Base-by-base conservation (phyloP, 2,888 invertebrate species). In the Prosopocoilus inquinatus region DNA sequence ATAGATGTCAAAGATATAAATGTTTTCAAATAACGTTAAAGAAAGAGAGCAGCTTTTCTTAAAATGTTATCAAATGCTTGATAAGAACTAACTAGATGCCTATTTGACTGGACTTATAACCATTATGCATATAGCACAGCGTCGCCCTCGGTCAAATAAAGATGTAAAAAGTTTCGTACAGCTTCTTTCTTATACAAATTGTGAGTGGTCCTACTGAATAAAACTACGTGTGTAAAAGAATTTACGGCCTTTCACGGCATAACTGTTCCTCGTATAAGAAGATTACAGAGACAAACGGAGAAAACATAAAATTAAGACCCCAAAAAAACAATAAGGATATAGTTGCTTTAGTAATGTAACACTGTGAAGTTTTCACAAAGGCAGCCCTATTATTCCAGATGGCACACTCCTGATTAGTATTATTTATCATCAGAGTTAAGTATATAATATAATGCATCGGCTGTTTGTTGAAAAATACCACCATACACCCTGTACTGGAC, bases 221-320 rank as follows among this genome's bases (percentile, higher is more conserved):
- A 35, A 12, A 8, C 50, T 49, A 28, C 48, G n/a, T 53, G 36
- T 35, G 16, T n/a, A 36, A 15, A 9, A 11, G 53, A 36, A 49
- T 48, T 49, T 47, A 3, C 35, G n/a, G 48, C 47, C 44, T 12
- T 53, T 36, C 44, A 47, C 48, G 47, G 35, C 13, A 49, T 53
- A n/a, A 53, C 48, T 49, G 33, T 39, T 16, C 20, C 39, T 9
- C 12, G 7, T 16, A 38, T 49, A 49, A 12, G 39, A 7, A 34
- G 28, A 33, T 35, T 49, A 8, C 12, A 47, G 12, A 47, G 16
- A 47, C n/a, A 16, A n/a, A 47, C 12, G 32, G 28, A 32, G 16
- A 9, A 47, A 20, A 11, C 47, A 47, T 20, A 9, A 13, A 20
- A 32, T 7, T 2, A n/a, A 13, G 15, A 46, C 46, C 47, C n/a